Evolutionary conservation across 2,888 invertebrate genomes (phyloP).

Genomic region (Stictocephala bisonia): DNA sequence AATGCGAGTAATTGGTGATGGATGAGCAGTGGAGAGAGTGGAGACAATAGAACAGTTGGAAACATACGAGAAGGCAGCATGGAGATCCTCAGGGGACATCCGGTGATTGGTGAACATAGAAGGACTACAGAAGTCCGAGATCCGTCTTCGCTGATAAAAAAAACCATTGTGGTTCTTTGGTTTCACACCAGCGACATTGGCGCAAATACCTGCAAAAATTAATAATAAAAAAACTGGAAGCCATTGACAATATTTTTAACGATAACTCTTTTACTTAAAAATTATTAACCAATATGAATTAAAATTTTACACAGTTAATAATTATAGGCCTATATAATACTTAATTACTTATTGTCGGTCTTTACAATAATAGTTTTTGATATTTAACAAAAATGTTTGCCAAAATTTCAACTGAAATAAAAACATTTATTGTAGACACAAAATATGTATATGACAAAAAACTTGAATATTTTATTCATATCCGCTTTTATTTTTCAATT

Average conservation of each 20-base stretch:
- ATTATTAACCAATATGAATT: neutral
- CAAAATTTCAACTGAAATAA: too few species aligned
- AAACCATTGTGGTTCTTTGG: constrained; percentile 76
- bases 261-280: too few species aligned
- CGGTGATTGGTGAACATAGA: constrained; percentile 70
- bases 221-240: too few species aligned
- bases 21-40: constrained; percentile 53
- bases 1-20: neutral
- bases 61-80: constrained; percentile 59
- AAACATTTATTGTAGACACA: too few species aligned
- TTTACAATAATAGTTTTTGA: too few species aligned
- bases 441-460: neutral
- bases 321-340: neutral
- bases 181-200: constrained; percentile 69
- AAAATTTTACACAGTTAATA: neutral
- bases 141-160: constrained; percentile 68
- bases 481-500: too few species aligned
- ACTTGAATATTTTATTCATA: too few species aligned
- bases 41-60: constrained; percentile 59
- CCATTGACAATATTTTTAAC: too few species aligned
- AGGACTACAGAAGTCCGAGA: constrained; percentile 51
- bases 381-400: too few species aligned
- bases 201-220: constrained; percentile 69
- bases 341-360: too few species aligned
- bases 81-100: constrained; percentile 64